Conservation (phyloP, 2,888 invertebrate genomes). For the Alloscopus bannaensis region DNA sequence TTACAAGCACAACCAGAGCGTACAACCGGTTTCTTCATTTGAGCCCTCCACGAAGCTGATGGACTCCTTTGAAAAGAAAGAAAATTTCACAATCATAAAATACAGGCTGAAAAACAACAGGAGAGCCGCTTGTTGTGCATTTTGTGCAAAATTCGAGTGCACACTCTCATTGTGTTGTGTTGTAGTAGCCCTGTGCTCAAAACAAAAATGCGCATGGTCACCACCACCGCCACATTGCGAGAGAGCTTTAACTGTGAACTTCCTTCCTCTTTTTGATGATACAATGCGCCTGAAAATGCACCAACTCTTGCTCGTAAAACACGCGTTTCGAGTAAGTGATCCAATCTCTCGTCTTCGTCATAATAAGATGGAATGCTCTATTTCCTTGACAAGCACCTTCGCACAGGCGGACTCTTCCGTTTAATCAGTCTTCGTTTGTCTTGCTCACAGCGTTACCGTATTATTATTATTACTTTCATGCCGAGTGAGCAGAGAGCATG, state of each 20-base stretch:
- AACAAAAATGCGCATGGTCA: too few relatives aligned
- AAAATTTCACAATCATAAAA: too few relatives aligned
- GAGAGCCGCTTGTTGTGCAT: too few relatives aligned
- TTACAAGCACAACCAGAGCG: constrained; percentile 1
- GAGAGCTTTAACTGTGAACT: background rate
- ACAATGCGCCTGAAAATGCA: too few relatives aligned
- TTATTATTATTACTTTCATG: too few relatives aligned
- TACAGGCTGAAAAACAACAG: too few relatives aligned
- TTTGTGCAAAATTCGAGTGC: too few relatives aligned
- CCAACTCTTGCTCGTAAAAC: background rate
- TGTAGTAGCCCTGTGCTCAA: too few relatives aligned
- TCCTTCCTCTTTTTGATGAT: background rate
- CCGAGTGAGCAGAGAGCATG: too few relatives aligned
- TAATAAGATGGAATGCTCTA: constrained; percentile 30
- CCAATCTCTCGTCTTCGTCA: background rate
- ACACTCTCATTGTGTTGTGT: too few relatives aligned
- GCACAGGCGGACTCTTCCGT: constrained; percentile 36
- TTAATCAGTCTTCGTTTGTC: background rate
- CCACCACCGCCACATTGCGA: too few relatives aligned
- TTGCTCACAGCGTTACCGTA: too few relatives aligned
- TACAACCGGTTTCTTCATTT: constrained; percentile 31
- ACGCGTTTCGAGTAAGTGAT: background rate
- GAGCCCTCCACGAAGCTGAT: constrained; percentile 15
- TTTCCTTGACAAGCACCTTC: constrained; percentile 37
- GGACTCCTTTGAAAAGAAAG: background rate